Conservation (phyloP, 2,797 vertebrate genomes). For the Eupleurogrammus muticus region DNA sequence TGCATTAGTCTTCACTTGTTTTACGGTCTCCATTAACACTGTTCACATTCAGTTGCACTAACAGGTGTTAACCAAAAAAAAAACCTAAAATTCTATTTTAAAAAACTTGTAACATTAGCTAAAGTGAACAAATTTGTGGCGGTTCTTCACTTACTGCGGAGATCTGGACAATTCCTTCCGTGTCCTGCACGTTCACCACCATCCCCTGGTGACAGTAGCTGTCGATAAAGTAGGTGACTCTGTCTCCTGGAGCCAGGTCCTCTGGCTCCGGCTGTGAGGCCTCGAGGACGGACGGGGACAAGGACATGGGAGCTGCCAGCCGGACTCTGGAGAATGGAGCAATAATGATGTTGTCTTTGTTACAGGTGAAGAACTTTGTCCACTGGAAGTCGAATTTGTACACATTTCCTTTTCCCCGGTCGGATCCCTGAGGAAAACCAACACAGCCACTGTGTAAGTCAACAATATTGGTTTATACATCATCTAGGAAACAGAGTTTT, state of each 20-base stretch:
- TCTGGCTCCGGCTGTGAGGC: neutral
- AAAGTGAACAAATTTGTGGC: too few relatives aligned
- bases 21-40: too few relatives aligned
- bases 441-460: too few relatives aligned
- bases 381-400: constrained; percentile 37
- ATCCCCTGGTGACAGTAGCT: constrained; percentile 73
- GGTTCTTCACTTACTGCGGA: constrained; percentile 64
- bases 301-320: constrained; percentile 20
- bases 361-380: constrained; percentile 73
- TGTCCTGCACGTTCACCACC: constrained; percentile 73
- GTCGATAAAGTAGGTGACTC: constrained; percentile 78
- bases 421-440: constrained; percentile 75
- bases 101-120: too few relatives aligned
- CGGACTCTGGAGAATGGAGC: constrained; percentile 80
- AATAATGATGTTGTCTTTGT: constrained; percentile 80
- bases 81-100: too few relatives aligned
- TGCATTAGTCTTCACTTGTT: too few relatives aligned
- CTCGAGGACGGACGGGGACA: constrained; percentile 26
- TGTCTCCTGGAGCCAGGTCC: constrained; percentile 79
- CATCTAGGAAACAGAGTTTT: too few relatives aligned
- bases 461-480: too few relatives aligned
- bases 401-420: constrained; percentile 78
- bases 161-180: constrained; percentile 61
- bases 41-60: too few relatives aligned
- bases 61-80: too few relatives aligned